A percentile compares a stretch with the other conserved stretches of the same genome.
Evolutionary conservation across 2,797 vertebrate species (phyloP).

Genomic region (Mareca penelope): DNA sequence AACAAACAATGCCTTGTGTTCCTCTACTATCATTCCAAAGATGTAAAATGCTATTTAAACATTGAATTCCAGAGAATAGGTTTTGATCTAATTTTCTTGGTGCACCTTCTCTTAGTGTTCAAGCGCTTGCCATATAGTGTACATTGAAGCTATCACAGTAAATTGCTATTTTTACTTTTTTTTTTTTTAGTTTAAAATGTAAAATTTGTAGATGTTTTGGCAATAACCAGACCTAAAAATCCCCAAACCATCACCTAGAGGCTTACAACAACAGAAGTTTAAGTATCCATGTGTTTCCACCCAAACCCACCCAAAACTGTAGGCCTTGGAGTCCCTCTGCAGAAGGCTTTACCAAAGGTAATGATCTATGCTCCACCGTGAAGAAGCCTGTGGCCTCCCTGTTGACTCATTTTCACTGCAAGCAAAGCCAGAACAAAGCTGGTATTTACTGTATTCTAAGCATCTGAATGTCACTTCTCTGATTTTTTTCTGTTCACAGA

Average conservation of each 20-base stretch:
- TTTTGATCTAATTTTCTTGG: not conserved
- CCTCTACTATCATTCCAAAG: not conserved
- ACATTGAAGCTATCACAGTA: not conserved
- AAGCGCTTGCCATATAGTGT: not conserved
- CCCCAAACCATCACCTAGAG: not conserved
- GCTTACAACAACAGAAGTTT: not conserved
- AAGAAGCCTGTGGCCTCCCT: not conserved
- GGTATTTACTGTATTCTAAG: not conserved
- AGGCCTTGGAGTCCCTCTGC: not conserved
- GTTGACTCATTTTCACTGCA: not conserved
- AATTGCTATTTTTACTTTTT: not conserved
- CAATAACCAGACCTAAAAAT: not conserved
- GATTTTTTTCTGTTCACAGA: not conserved
- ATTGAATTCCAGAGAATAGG: not conserved
- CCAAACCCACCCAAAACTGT: not conserved
- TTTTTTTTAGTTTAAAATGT: not conserved
- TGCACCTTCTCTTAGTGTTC: not conserved
- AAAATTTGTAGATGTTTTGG: not conserved
- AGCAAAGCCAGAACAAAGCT: not conserved
- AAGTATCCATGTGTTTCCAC: not conserved
- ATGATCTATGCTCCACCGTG: not conserved
- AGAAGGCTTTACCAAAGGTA: not conserved
- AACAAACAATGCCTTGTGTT: conserved; percentile 24
- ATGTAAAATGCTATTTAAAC: not conserved
- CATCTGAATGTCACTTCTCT: not conserved